A percentile compares a stretch with the other conserved stretches of the same genome.
Evolutionary conservation across 2,888 invertebrate species (phyloP).

Genomic region (Griposia aprilina): DNA sequence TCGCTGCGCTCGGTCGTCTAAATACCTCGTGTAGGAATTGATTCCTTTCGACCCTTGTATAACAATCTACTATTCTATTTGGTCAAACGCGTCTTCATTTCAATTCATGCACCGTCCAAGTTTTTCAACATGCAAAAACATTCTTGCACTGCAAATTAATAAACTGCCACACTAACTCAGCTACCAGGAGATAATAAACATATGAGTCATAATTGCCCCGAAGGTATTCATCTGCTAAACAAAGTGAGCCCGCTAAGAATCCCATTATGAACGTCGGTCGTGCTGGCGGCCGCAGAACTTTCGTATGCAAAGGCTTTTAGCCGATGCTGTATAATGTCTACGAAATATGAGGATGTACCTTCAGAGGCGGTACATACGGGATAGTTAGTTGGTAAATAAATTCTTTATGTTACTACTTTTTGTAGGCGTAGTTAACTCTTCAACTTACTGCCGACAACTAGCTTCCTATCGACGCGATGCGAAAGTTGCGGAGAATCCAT

Average conservation of each 20-base stretch:
- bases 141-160: conserved; percentile 16
- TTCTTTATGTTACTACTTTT: background rate
- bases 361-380: conserved; percentile 59
- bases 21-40: no score
- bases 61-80: no score
- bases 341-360: conserved; percentile 73
- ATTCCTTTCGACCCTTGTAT: no score
- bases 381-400: conserved; percentile 27
- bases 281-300: conserved; percentile 69
- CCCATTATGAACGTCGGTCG: conserved; percentile 64
- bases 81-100: background rate
- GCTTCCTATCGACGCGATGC: background rate
- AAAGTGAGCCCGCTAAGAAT: conserved; percentile 68
- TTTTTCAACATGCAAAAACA: conserved; percentile 7
- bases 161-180: conserved; percentile 52
- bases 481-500: background rate
- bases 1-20: no score
- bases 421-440: background rate
- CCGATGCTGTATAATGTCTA: conserved; percentile 74
- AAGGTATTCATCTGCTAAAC: conserved; percentile 66
- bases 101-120: background rate
- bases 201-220: conserved; percentile 61
- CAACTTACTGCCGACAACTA: background rate
- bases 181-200: conserved; percentile 66
- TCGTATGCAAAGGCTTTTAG: conserved; percentile 79